Evolutionary conservation across 2,888 invertebrate genomes (phyloP), one percentile per base, ranked within the genome.

Genomic region (Folsomia candida): DNA sequence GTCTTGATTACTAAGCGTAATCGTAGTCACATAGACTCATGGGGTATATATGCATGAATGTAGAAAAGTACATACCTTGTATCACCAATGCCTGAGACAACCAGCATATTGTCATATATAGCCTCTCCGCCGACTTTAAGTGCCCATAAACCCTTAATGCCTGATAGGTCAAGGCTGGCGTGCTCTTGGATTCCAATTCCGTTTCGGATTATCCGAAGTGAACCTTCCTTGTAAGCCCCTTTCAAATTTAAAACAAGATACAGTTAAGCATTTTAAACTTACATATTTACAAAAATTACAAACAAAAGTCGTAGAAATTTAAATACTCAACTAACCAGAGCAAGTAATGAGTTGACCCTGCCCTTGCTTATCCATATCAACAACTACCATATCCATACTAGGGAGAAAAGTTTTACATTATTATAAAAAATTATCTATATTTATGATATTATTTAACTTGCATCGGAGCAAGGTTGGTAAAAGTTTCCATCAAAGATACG

Each of bases 111-210:
- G 83, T 97, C 95, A 79, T 85, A 86, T 11, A 69, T 68, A n/a
- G 77, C 78, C 80, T 87, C 87, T 61, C 87, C 87, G 58, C 88
- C 88, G 11, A 92, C 87, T 81, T 89, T 89, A n/a, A 98, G 85
- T 0, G 97, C 93, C 97, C 97, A 97, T 89, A 98, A 94, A 75
- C 97, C 97, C 85, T 97, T 97, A 76, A 98, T 97, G 67, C 97
- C 97, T 3, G 94, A 91, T 79, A 98, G 86, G 85, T 99, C 99
- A 77, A 99, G 97, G 63, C 93, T 94, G 0, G 98, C 98, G 83
- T 96, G 94, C 83, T 98, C 98, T 80, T 97, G 96, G 73, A 98
- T 97, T 2, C 99, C 99, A 81, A 99, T 99, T 2, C 99, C 99
- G 84, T 98, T 99, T 78, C 98, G 88, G 77, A 99, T 98, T 73